phyloP scores from a whole-genome alignment of 2,113 vertebrate genomes.

The Pitta sordida region DNA sequence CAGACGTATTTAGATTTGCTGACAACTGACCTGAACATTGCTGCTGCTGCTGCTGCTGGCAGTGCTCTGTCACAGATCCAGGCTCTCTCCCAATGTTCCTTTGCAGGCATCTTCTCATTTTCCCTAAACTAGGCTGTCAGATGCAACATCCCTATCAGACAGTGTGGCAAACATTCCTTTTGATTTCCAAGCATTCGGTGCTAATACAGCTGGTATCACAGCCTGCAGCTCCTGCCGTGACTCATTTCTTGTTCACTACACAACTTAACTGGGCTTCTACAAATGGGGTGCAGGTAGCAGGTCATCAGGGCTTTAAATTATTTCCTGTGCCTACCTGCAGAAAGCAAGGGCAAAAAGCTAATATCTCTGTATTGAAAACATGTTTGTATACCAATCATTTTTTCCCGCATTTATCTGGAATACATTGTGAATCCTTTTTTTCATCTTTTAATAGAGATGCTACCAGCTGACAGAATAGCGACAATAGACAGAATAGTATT shows the following conservation, averaged over 20 bases:
- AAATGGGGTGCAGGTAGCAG: not conserved
- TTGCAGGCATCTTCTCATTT: not conserved
- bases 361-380: not conserved
- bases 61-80: not conserved
- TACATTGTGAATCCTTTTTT: not conserved
- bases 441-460: not conserved
- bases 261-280: not conserved
- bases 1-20: not conserved
- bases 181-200: rapidly evolving
- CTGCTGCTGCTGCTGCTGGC: not conserved
- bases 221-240: not conserved
- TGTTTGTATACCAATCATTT: not conserved
- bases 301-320: not conserved
- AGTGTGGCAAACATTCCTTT: not conserved
- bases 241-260: not conserved
- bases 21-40: not conserved
- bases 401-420: not conserved
- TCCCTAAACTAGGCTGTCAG: not conserved
- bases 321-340: not conserved
- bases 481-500: no score
- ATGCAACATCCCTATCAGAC: not conserved
- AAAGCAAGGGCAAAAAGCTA: not conserved
- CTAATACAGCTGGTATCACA: not conserved
- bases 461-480: not conserved
- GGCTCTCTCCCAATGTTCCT: not conserved